These are phyloP conservation scores for Athripsodes cinereus DNA, from an alignment of 2,888 invertebrate genomes.

Conservation along the genomic window DNA sequence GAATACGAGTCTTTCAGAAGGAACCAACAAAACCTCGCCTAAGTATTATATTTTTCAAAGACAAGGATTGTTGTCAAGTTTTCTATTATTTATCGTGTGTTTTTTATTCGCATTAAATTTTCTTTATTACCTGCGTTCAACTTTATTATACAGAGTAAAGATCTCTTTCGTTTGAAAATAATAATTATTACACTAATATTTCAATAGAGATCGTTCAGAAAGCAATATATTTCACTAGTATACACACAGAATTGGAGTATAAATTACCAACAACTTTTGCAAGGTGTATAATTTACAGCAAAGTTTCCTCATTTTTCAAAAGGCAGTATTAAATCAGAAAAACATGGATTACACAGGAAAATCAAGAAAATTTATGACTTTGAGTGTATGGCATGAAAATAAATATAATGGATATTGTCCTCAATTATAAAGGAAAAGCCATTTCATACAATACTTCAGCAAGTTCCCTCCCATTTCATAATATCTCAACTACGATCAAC, in stretches of 20 bases:
- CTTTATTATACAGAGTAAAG: too few species aligned
- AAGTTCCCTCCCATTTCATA: too few species aligned
- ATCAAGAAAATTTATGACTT: slow-evolving; percentile 2
- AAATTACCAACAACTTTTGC: slow-evolving; percentile 1
- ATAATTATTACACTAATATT: neutral
- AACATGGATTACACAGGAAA: slow-evolving; percentile 10
- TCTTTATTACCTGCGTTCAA: too few species aligned
- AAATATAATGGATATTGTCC: neutral
- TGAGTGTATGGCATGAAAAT: neutral
- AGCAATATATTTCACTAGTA: neutral
- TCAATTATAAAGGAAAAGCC: neutral
- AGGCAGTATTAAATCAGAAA: slow-evolving; percentile 13
- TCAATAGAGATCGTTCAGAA: neutral
- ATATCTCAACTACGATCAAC: too few species aligned
- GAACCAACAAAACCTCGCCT: too few species aligned
- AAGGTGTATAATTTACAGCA: slow-evolving; percentile 12
- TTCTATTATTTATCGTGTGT: too few species aligned
- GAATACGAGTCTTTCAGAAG: too few species aligned
- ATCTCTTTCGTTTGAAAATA: neutral
- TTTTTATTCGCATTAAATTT: too few species aligned
- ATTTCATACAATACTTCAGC: too few species aligned
- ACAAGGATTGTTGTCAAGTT: too few species aligned
- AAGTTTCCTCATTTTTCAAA: slow-evolving; percentile 2
- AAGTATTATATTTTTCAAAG: too few species aligned
- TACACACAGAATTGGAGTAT: neutral